Evolutionary conservation across 1,140 invertebrate genomes (phyloP), one percentile per base, ranked within the genome.

Genomic region (Diorhabda carinulata): DNA sequence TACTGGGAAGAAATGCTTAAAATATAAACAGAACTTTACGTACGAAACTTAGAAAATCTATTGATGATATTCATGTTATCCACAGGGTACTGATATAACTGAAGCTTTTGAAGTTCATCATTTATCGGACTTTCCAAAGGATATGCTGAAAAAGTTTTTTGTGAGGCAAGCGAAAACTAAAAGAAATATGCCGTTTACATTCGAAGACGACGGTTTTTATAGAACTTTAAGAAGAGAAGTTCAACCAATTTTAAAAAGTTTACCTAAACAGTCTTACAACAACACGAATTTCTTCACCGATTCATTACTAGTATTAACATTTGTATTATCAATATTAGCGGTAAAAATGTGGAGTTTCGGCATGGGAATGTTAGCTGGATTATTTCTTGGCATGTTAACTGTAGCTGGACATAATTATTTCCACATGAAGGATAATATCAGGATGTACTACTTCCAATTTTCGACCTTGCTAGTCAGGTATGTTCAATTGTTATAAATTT

Each of bases 361-460:
- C 3, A 58, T 84, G 1, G 78, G 81, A n/a, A 45, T 83, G 4
- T n/a, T 87, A 40, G 75, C 84, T 66, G 89, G 86, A 2, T 65
- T 88, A 3, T 79, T 85, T 40, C 77, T 94, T 2, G 80, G 82
- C 42, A 85, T 87, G 78, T 82, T 86, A 0, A 80, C 83, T 8
- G 84, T 89, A 43, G 84, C 82, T 40, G 86, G 87, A 0, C 93
- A 96, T 77, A 96, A 95, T 80, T 96, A 91, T 77, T 89, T 94
- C 61, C 93, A 96, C 77, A 85, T 89, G 74, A 86, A 84, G 40
- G 89, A 95, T 76, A 93, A 87, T 76, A 93, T 91, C 84, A 86
- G 93, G 59, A 93, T 93, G 89, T 93, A 91, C 76, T 87, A 91
- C 56, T 92, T 91, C 68, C 90, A 94, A 76, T 78, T 95, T 8